phyloP scores from a whole-genome alignment of 1,140 invertebrate genomes.

The Anagrus nilaparvatae region DNA sequence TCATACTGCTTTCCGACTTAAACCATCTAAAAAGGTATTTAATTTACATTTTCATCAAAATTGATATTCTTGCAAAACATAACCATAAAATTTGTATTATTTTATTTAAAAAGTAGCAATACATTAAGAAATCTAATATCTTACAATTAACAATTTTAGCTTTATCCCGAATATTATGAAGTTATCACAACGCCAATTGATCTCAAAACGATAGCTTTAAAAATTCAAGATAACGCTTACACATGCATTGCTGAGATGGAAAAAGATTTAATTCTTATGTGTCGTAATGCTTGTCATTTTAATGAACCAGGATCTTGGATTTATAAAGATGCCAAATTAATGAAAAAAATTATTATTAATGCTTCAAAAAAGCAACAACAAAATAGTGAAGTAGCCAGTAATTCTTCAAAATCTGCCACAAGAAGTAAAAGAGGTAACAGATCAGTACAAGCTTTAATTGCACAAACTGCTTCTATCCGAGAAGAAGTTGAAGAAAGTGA shows the following conservation, averaged over 20 bases:
- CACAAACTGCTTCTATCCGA: constrained; percentile 39
- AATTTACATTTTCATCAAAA: background rate
- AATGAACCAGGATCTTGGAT: constrained; percentile 95
- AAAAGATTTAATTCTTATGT: constrained; percentile 82
- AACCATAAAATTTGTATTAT: background rate
- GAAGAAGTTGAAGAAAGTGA: constrained; percentile 52
- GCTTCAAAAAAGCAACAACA: constrained; percentile 41
- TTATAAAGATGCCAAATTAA: constrained; percentile 86
- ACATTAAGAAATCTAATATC: background rate
- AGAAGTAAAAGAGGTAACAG: constrained; percentile 43
- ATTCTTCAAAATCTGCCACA: constrained; percentile 32
- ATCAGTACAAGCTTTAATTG: constrained; percentile 39
- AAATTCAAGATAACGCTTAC: constrained; percentile 80
- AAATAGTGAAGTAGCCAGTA: no score
- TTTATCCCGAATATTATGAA: constrained; percentile 95
- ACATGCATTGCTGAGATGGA: constrained; percentile 71
- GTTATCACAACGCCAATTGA: constrained; percentile 94
- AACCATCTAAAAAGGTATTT: constrained; percentile 71
- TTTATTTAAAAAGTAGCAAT: background rate
- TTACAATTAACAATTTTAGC: constrained; percentile 38
- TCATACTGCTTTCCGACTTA: constrained; percentile 75
- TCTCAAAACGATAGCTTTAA: constrained; percentile 82
- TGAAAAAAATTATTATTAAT: constrained; percentile 63
- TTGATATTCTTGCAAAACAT: background rate
- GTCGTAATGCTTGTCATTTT: constrained; percentile 89